Conservation (phyloP, 2,113 vertebrate genomes). For the Nesogale talazaci region DNA sequence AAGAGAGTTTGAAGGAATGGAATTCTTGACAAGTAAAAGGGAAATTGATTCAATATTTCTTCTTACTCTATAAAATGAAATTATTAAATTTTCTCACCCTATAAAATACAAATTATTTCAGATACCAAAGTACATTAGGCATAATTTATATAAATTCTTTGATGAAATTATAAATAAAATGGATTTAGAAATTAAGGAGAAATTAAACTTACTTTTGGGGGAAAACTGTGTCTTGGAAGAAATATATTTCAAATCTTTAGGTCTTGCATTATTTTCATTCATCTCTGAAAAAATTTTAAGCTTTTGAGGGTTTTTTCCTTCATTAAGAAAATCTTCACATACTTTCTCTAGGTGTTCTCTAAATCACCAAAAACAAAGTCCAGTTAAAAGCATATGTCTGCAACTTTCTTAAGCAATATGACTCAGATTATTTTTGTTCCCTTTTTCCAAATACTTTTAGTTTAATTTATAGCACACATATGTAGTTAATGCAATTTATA, state of each 20-base stretch:
- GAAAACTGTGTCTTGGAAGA: background rate
- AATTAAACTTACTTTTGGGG: conserved; percentile 18
- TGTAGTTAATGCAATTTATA: background rate
- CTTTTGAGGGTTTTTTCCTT: background rate
- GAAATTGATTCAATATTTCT: too few relatives aligned
- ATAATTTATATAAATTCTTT: background rate
- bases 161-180: background rate
- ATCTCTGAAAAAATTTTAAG: conserved; percentile 32
- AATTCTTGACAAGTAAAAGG: too few relatives aligned
- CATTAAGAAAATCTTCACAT: background rate
- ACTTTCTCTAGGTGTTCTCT: background rate
- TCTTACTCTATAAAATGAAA: too few relatives aligned
- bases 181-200: background rate
- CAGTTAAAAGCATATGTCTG: background rate
- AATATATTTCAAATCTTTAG: background rate
- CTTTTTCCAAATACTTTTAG: too few relatives aligned
- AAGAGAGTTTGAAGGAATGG: too few relatives aligned
- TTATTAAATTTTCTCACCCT: too few relatives aligned
- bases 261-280: background rate
- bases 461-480: too few relatives aligned
- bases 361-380: background rate
- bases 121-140: background rate
- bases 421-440: background rate
- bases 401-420: background rate
- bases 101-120: background rate